A percentile compares a stretch with the other conserved stretches of the same genome.
These are phyloP conservation scores for Aphaenogaster floridana DNA, from an alignment of 1,140 invertebrate genomes.

Conservation along the genomic window DNA sequence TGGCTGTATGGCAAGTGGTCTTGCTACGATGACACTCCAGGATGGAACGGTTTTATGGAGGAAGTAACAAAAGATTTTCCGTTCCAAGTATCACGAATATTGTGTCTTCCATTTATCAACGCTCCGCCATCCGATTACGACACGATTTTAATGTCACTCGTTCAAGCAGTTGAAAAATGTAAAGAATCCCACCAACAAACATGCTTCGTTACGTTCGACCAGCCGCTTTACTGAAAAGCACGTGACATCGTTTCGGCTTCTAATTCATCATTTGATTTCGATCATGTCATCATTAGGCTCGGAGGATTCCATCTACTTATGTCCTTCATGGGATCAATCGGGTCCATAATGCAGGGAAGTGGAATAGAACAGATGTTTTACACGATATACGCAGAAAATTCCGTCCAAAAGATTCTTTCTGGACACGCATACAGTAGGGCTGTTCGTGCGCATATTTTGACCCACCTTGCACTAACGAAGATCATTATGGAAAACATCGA, in stretches of 20 bases:
- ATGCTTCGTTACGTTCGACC: background rate
- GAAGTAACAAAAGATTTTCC: background rate
- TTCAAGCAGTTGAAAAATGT: background rate
- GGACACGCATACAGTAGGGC: constrained; percentile 2
- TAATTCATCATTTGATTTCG: too few relatives aligned
- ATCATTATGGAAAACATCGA: background rate
- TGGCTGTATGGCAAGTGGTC: background rate
- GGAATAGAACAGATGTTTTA: too few relatives aligned
- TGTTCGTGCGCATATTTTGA: background rate
- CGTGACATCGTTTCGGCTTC: background rate
- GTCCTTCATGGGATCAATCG: too few relatives aligned
- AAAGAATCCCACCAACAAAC: background rate
- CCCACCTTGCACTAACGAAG: background rate
- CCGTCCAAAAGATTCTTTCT: background rate
- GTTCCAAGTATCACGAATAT: background rate
- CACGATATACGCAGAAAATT: background rate
- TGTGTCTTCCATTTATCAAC: background rate
- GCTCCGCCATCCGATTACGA: background rate
- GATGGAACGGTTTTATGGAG: background rate
- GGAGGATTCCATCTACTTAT: too few relatives aligned
- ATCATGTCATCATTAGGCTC: too few relatives aligned
- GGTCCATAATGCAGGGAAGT: too few relatives aligned
- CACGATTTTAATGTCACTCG: background rate
- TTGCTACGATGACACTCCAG: background rate
- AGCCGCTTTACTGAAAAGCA: background rate